phyloP scores from a whole-genome alignment of 2,888 invertebrate genomes.

The Phrixothrix hirtus region DNA sequence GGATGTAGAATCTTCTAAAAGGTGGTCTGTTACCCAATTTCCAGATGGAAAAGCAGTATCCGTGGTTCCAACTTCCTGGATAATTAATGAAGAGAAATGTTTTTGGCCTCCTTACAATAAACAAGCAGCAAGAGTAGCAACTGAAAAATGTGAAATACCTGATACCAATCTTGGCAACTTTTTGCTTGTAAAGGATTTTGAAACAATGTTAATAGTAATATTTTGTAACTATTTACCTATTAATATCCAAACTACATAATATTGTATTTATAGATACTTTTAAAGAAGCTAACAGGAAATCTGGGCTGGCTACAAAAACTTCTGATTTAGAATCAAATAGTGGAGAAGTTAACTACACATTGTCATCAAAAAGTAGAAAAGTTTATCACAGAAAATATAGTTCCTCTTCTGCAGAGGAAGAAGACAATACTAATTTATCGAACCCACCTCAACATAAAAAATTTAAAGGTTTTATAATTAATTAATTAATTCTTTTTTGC shows the following conservation, averaged over 20 bases:
- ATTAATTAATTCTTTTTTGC: no score
- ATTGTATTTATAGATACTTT: constrained; percentile 1
- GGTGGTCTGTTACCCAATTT: no score
- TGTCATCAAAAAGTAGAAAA: background rate
- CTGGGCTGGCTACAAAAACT: background rate
- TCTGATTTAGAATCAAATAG: constrained; percentile 1
- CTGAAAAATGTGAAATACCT: background rate
- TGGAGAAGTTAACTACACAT: background rate
- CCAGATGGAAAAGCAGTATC: no score
- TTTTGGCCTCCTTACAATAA: no score
- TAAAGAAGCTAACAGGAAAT: constrained; percentile 3
- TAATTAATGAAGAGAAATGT: no score
- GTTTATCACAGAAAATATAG: background rate
- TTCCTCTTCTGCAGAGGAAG: constrained; percentile 1
- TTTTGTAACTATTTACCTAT: background rate
- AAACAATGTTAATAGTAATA: constrained; percentile 4
- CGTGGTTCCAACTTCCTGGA: no score
- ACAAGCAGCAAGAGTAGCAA: no score
- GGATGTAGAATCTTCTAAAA: no score
- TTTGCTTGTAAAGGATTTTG: constrained; percentile 2
- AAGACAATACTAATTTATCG: background rate
- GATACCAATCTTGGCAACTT: background rate
- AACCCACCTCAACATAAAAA: background rate
- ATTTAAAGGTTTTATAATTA: no score
- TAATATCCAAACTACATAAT: no score